These are phyloP conservation scores for Diarsia mendica DNA, from an alignment of 2,888 invertebrate species.

Conservation along the genomic window DNA sequence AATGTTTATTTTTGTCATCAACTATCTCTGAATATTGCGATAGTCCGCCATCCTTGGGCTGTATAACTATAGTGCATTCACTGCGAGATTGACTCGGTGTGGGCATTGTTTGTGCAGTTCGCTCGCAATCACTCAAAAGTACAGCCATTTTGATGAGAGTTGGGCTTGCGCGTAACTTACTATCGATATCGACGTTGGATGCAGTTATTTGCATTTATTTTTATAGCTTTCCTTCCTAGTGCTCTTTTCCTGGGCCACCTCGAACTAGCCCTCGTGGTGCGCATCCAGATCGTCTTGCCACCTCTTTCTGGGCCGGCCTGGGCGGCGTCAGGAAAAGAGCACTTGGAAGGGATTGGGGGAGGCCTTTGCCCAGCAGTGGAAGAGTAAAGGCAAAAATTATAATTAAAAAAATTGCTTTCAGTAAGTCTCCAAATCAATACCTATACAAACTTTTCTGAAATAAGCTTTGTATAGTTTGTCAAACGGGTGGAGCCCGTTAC, in stretches of 20 bases:
- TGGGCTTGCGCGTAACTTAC: conserved; percentile 47
- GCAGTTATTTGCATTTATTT: neutral
- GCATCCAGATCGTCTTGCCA: too few species aligned
- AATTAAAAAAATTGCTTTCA: too few species aligned
- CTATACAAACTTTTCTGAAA: neutral
- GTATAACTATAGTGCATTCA: conserved; percentile 72
- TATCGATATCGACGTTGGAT: conserved; percentile 55
- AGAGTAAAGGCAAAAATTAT: too few species aligned
- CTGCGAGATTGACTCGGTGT: conserved; percentile 84
- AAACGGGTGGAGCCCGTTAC: neutral
- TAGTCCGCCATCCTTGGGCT: conserved; percentile 47
- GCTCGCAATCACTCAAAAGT: conserved; percentile 88
- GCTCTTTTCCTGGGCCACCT: too few species aligned
- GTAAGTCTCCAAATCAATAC: neutral
- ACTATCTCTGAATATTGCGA: conserved; percentile 54
- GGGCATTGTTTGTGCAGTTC: conserved; percentile 86
- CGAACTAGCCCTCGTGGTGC: too few species aligned
- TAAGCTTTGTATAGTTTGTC: neutral
- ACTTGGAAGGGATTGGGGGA: too few species aligned
- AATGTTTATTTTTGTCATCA: conserved; percentile 48
- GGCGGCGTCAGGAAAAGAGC: too few species aligned
- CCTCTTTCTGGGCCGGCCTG: too few species aligned
- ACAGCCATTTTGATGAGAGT: conserved; percentile 77
- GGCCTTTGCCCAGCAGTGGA: too few species aligned
- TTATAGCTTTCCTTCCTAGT: too few species aligned